Conservation (phyloP, 2,113 vertebrate species). For the Tragelaphus scriptus region DNA sequence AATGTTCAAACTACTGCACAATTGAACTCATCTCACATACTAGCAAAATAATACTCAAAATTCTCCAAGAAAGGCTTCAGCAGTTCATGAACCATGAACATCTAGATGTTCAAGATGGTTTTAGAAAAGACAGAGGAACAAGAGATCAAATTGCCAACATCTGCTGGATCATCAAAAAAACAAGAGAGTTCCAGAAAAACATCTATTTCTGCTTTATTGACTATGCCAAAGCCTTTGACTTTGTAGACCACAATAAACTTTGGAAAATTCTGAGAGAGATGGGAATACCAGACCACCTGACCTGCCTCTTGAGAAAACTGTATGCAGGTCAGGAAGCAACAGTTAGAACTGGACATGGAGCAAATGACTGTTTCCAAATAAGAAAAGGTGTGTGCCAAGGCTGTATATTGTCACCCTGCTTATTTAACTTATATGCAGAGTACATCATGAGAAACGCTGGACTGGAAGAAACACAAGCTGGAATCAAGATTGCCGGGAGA, state of each 20-base stretch:
- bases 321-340: not conserved
- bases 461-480: not conserved
- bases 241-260: not conserved
- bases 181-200: not conserved
- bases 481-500: not conserved
- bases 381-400: not conserved
- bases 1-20: accelerated
- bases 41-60: not conserved
- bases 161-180: accelerated
- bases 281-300: too few relatives aligned
- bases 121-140: not conserved
- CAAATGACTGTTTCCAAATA: not conserved
- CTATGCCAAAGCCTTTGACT: not conserved
- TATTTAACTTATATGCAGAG: not conserved
- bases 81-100: not conserved
- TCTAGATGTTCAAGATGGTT: not conserved
- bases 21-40: not conserved
- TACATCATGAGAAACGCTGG: not conserved
- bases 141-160: not conserved
- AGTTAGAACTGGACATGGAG: not conserved
- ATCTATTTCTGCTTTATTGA: not conserved
- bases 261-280: too few relatives aligned
- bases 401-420: not conserved
- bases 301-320: not conserved
- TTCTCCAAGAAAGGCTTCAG: not conserved